Conservation (phyloP, 2,113 vertebrate species). For the Ammospiza nelsoni region DNA sequence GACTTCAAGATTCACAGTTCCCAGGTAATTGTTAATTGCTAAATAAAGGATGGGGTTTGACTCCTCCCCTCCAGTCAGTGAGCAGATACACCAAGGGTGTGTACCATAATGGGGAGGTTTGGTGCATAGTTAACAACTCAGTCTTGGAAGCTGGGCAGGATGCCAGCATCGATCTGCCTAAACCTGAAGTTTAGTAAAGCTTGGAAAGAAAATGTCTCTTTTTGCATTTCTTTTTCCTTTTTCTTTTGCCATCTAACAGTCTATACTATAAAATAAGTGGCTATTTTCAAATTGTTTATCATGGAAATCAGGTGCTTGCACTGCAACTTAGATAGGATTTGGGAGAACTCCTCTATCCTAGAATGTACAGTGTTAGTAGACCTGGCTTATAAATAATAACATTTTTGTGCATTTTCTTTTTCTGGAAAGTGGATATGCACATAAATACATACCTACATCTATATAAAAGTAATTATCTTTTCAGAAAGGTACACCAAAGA, state of each 20-base stretch:
- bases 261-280: not conserved
- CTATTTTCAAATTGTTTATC: not conserved
- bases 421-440: not conserved
- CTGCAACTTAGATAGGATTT: not conserved
- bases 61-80: not conserved
- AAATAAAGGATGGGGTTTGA: not conserved
- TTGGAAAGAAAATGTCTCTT: not conserved
- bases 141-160: not conserved
- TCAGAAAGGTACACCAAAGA: not conserved
- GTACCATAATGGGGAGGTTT: not conserved
- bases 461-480: not conserved
- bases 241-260: not conserved
- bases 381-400: not conserved
- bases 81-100: not conserved
- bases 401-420: not conserved
- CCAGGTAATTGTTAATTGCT: not conserved
- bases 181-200: not conserved
- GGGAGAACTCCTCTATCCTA: not conserved
- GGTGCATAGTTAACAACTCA: not conserved
- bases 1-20: not conserved
- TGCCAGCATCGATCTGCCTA: not conserved
- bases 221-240: not conserved
- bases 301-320: not conserved
- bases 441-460: not conserved
- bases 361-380: not conserved